Conservation (phyloP, 2,797 vertebrate genomes). For the Poecilia picta region DNA sequence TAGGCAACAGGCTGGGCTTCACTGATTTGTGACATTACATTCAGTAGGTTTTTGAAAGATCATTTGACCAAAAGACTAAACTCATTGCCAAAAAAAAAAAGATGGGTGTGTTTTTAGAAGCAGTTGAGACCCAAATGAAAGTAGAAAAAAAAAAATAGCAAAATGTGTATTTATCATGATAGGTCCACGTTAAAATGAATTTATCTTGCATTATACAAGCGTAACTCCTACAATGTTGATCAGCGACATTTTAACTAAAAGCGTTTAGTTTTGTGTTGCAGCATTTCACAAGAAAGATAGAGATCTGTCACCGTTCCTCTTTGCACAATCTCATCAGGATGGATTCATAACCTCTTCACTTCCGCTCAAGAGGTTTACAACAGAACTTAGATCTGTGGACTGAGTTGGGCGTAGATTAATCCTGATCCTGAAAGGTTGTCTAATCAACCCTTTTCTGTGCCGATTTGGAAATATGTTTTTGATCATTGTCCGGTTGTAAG, state of each 20-base stretch:
- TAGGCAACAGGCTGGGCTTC: no score
- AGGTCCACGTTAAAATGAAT: background rate
- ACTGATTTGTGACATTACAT: no score
- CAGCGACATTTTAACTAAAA: background rate
- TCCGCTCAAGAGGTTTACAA: background rate
- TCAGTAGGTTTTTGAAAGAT: no score
- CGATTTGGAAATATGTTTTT: background rate
- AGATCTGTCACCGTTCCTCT: conserved; percentile 1
- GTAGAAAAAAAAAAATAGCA: no score
- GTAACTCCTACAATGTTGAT: background rate
- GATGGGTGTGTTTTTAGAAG: no score
- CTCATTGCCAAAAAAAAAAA: no score
- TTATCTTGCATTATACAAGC: background rate
- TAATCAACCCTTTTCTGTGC: background rate
- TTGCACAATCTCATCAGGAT: background rate
- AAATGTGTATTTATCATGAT: no score
- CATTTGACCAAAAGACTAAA: no score
- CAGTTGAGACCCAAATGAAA: no score
- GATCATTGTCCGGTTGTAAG: background rate
- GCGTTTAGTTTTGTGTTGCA: background rate
- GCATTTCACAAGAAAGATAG: background rate
- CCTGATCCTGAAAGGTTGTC: background rate
- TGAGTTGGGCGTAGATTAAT: background rate
- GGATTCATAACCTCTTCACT: background rate
- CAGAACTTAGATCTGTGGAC: background rate